Conservation (phyloP, 2,888 invertebrate species). For the Nasonia oneida region DNA sequence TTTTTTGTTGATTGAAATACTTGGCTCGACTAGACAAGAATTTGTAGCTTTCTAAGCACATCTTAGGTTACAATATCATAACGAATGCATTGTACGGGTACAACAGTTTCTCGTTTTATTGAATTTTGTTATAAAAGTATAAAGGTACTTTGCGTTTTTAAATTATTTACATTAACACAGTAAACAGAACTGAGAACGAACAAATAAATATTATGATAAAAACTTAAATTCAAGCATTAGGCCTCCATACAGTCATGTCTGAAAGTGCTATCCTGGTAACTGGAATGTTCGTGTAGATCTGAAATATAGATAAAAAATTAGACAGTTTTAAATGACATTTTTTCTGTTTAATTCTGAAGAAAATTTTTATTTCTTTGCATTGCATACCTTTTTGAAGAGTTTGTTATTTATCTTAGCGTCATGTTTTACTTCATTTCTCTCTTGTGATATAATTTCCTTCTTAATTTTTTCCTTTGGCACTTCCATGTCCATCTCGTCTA, state of each 20-base stretch:
- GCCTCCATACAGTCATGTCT: constrained; percentile 47
- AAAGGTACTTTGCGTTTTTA: not conserved
- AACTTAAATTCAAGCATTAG: constrained; percentile 18
- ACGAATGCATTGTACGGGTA: too few relatives aligned
- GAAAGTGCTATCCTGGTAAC: constrained; percentile 33
- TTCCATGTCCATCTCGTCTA: constrained; percentile 41
- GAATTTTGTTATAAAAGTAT: not conserved
- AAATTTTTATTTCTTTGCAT: constrained; percentile 11
- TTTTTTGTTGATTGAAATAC: too few relatives aligned
- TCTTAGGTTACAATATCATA: too few relatives aligned
- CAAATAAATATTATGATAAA: constrained; percentile 9
- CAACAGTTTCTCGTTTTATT: not conserved
- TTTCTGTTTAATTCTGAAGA: constrained; percentile 27
- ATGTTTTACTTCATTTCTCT: not conserved
- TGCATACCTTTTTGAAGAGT: constrained; percentile 48
- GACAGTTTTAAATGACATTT: not conserved
- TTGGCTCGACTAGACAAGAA: too few relatives aligned
- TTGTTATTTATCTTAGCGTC: constrained; percentile 3
- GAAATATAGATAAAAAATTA: not conserved
- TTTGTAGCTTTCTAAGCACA: too few relatives aligned
- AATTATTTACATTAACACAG: not conserved
- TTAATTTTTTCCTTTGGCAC: constrained; percentile 13
- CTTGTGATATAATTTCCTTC: not conserved
- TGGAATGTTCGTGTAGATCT: constrained; percentile 38
- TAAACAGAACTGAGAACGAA: not conserved